phyloP scores from a whole-genome alignment of 2,113 vertebrate genomes.

The Myxocyprinus asiaticus region DNA sequence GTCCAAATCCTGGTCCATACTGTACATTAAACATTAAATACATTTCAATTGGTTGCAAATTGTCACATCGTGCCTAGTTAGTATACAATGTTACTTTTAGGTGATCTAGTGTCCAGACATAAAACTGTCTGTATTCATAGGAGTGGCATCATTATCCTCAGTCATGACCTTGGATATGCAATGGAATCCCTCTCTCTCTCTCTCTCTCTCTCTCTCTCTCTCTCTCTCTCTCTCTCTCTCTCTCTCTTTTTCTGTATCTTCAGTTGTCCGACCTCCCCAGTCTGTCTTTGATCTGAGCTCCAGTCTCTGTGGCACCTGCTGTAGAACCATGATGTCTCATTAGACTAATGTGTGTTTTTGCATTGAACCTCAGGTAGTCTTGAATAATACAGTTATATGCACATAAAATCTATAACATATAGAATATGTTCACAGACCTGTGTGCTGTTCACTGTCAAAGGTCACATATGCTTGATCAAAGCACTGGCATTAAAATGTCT shows the following conservation, averaged over 20 bases:
- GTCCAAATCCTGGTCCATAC: no score
- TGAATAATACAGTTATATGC: slow-evolving; percentile 23
- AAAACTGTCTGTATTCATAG: slow-evolving; percentile 19
- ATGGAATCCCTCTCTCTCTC: no score
- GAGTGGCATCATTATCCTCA: slow-evolving; percentile 22
- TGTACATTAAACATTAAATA: no score
- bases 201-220: no score
- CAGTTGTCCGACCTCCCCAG: neutral
- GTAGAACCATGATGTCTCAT: slow-evolving; percentile 37
- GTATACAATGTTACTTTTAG: no score
- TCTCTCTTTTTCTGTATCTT: slow-evolving; percentile 1
- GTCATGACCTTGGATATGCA: slow-evolving; percentile 4
- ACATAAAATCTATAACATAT: slow-evolving; percentile 7
- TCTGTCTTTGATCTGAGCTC: slow-evolving; percentile 35
- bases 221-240: no score
- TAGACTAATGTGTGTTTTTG: slow-evolving; percentile 35
- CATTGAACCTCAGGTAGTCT: slow-evolving; percentile 27
- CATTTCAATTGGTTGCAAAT: no score
- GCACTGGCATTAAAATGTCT: slow-evolving; percentile 7
- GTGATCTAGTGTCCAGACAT: neutral
- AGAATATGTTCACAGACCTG: slow-evolving; percentile 6
- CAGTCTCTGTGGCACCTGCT: slow-evolving; percentile 11
- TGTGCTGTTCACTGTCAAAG: neutral
- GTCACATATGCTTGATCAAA: slow-evolving; percentile 14
- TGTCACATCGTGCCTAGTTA: no score